phyloP scores from a whole-genome alignment of 2,888 invertebrate genomes.

The Drosophila birchii region DNA sequence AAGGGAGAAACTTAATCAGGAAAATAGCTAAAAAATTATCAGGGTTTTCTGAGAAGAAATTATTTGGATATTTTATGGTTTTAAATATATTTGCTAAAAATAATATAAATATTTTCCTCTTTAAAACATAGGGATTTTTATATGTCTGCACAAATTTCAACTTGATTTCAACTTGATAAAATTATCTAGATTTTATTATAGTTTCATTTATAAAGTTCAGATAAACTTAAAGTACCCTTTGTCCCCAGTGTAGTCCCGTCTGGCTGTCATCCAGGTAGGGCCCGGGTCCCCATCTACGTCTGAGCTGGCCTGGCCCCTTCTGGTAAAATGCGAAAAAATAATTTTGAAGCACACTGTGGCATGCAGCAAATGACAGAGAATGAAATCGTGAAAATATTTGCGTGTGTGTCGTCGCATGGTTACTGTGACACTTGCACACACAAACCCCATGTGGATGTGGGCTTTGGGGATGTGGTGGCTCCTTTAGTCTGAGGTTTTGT shows the following conservation, averaged over 20 bases:
- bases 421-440: slow-evolving; percentile 76
- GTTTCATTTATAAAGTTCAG: not conserved
- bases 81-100: not conserved
- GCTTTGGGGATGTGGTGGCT: slow-evolving; percentile 12
- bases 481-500: slow-evolving; percentile 17
- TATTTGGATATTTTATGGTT: not conserved
- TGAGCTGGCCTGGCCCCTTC: slow-evolving; percentile 23
- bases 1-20: not conserved
- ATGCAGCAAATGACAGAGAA: slow-evolving; percentile 84
- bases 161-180: no score
- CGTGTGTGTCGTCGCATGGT: slow-evolving; percentile 83
- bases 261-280: slow-evolving; percentile 46
- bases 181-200: not conserved
- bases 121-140: not conserved
- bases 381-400: slow-evolving; percentile 84
- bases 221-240: slow-evolving; percentile 1
- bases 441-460: slow-evolving; percentile 28
- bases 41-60: not conserved
- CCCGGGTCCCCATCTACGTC: slow-evolving; percentile 24
- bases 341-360: slow-evolving; percentile 83
- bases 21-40: not conserved
- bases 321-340: slow-evolving; percentile 67
- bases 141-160: not conserved
- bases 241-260: slow-evolving; percentile 29
- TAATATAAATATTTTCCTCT: not conserved